These are phyloP conservation scores for Myripristis jacobus DNA, from an alignment of 2,797 vertebrate species.

Conservation along the genomic window DNA sequence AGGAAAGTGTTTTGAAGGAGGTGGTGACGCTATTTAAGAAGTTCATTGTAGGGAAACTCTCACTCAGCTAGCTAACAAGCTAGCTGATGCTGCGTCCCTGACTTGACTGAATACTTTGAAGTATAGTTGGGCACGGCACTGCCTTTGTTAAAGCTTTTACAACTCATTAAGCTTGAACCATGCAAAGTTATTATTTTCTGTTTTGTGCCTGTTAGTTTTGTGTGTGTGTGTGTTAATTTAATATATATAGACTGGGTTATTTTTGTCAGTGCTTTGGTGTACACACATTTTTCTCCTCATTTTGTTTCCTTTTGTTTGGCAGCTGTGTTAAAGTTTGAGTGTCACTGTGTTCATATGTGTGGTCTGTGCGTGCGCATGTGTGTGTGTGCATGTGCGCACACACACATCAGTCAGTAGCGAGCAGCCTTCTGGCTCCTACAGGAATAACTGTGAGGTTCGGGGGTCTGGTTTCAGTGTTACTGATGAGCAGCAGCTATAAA, in stretches of 20 bases:
- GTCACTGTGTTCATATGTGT: conserved; percentile 1
- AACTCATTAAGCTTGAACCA: not conserved
- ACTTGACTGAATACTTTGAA: not conserved
- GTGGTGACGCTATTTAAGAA: too few species aligned
- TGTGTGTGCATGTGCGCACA: not conserved
- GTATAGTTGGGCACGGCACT: too few species aligned
- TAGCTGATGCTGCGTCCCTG: conserved; percentile 1
- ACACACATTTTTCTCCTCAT: not conserved
- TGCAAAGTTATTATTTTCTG: not conserved
- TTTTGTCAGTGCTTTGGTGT: not conserved
- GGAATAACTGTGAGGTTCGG: conserved; percentile 77
- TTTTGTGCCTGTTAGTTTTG: not conserved
- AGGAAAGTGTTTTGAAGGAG: conserved; percentile 4
- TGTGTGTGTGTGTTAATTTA: not conserved
- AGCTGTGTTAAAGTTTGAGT: not conserved
- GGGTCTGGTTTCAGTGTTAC: conserved; percentile 81
- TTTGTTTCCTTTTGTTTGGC: not conserved
- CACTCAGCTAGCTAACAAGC: not conserved
- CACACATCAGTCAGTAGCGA: not conserved
- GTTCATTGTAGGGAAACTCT: not conserved
- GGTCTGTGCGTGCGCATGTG: conserved; percentile 15
- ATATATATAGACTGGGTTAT: not conserved
- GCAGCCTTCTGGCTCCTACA: conserved; percentile 59
- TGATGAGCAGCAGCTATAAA: conserved; percentile 77
- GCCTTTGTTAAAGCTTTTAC: too few species aligned